Evolutionary conservation across 2,888 invertebrate genomes (phyloP), one percentile per base, ranked within the genome.

Genomic region (Cyclophora punctaria): DNA sequence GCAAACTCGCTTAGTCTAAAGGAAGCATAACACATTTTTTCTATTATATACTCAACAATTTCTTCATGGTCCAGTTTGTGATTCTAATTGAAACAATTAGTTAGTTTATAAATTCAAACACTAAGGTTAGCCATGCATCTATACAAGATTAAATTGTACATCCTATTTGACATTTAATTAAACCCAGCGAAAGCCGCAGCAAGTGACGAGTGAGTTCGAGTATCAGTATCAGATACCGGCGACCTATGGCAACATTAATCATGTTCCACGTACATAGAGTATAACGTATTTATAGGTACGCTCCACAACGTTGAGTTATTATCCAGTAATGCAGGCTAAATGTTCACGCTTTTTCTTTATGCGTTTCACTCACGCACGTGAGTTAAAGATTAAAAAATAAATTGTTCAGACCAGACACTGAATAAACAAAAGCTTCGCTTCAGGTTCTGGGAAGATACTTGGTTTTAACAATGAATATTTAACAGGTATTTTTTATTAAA

Each of bases 271-370:
- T 75, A 78, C 79, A 78, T 73, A 71, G 20, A 20, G 20, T 66
- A 62, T 68, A 71, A 78, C 77, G 75, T 75, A 77, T 79, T 73
- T 20, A 20, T 20, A 20, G 20, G 20, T 20, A 20, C 20, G 20
- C 20, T 20, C 20, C 20, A 71, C 66, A 58, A 58, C 63, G 57
- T 69, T 83, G 83, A 85, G 61, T 81, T 83, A 84, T 83, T 75
- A 78, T 71, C 71, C 68, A 66, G 75, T 76, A 77, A 77, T 75
- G 70, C 67, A 64, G 66, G 66, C 73, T 78, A 78, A 84, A 82
- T 80, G 82, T 80, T 80, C 80, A 71, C 78, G 82, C 78, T 79
- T 75, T 67, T 69, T 74, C 78, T 84, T 85, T 83, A 85, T 84
- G 78, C 62, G 53, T 48, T 60, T 65, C 63, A 64, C 77, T 71